phyloP scores from a whole-genome alignment of 2,888 invertebrate species.

The Epirrita christyi region DNA sequence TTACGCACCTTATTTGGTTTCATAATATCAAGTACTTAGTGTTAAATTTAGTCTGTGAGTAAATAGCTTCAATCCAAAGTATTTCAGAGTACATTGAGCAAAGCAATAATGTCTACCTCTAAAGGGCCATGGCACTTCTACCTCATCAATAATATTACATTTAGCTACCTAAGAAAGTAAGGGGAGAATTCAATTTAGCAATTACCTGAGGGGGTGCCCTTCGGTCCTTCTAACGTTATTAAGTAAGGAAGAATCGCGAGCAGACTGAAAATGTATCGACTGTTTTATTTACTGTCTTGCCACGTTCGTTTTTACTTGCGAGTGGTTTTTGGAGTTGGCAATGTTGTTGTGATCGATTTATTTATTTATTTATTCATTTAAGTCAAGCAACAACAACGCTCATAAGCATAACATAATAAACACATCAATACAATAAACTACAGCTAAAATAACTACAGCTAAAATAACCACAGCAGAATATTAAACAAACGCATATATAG shows the following conservation, averaged over 20 bases:
- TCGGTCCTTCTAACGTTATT: slow-evolving; percentile 53
- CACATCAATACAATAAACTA: too few relatives aligned
- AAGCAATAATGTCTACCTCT: slow-evolving; percentile 6
- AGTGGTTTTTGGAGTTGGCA: not conserved
- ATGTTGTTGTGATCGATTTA: too few relatives aligned
- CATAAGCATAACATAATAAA: too few relatives aligned
- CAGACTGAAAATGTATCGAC: slow-evolving; percentile 49
- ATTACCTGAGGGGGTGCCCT: slow-evolving; percentile 57
- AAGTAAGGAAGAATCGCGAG: slow-evolving; percentile 58
- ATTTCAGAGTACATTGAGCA: not conserved
- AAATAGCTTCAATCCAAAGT: not conserved
- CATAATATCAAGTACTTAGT: too few relatives aligned
- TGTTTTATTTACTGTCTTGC: slow-evolving; percentile 35
- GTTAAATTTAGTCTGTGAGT: too few relatives aligned
- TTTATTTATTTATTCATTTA: too few relatives aligned
- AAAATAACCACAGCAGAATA: too few relatives aligned
- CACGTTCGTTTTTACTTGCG: slow-evolving; percentile 12
- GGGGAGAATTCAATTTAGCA: slow-evolving; percentile 69
- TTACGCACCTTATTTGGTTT: too few relatives aligned
- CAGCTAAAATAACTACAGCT: too few relatives aligned
- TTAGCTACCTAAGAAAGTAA: slow-evolving; percentile 57
- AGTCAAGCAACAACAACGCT: too few relatives aligned
- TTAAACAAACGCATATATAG: too few relatives aligned
- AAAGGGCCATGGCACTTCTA: slow-evolving; percentile 41
- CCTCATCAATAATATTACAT: slow-evolving; percentile 67